phyloP scores from a whole-genome alignment of 2,113 vertebrate genomes.

The Rhinoderma darwinii region DNA sequence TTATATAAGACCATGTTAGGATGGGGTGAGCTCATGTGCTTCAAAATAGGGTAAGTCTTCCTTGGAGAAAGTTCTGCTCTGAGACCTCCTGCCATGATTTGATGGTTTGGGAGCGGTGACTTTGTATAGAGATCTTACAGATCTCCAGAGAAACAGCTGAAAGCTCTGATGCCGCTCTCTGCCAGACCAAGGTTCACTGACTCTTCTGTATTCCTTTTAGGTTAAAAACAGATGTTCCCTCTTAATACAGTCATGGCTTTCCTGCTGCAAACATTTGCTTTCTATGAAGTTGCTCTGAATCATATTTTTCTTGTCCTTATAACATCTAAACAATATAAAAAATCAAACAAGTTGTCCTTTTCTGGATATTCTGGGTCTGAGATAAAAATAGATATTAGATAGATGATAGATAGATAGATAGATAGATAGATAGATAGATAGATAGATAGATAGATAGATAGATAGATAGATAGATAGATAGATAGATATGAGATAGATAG shows the following conservation, averaged over 20 bases:
- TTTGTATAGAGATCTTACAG: slow-evolving; percentile 7
- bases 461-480: not conserved
- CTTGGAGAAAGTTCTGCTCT: not conserved
- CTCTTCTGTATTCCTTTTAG: slow-evolving; percentile 5
- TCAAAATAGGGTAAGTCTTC: not conserved
- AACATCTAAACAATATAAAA: not conserved
- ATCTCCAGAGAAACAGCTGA: not conserved
- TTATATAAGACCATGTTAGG: too few relatives aligned
- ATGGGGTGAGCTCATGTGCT: too few relatives aligned
- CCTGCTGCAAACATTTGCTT: slow-evolving; percentile 1
- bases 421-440: not conserved
- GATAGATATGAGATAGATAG: not conserved
- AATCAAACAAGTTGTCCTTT: not conserved
- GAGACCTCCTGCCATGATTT: not conserved
- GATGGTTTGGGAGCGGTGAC: not conserved
- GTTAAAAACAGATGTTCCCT: slow-evolving; percentile 4
- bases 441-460: slow-evolving; percentile 1
- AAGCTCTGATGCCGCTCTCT: slow-evolving; percentile 8
- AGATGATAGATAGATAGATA: not conserved
- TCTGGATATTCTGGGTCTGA: not conserved
- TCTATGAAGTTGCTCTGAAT: not conserved
- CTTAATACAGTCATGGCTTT: not conserved
- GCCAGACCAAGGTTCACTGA: slow-evolving; percentile 14
- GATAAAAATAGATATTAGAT: not conserved
- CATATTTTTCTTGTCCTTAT: not conserved